Base-by-base conservation (phyloP, 2,797 vertebrate genomes). In the Hylomyscus alleni region DNA sequence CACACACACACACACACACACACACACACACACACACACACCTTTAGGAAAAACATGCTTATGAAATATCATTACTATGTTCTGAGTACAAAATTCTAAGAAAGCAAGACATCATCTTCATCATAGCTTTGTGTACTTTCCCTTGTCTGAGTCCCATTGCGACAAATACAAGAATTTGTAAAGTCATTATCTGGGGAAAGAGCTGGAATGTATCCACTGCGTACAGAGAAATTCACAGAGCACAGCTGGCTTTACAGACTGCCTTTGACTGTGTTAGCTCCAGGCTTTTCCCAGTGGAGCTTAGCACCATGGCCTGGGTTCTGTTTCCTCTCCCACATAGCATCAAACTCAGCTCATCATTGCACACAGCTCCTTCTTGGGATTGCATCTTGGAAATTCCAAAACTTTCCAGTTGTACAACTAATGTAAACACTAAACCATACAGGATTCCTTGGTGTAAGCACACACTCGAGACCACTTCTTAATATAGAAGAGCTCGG, bases 401-500 rank as follows among this genome's bases (percentile, higher is more conserved):
- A 90, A 44, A 89, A 14, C 37, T 80, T 95, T 93, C 76, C 6
- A 1, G 78, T 47, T 54, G 47, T 67, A 88, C 47, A 60, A 22
- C 58, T 92, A 85, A 90, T 84, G 60, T 96, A 93, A 97, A 97
- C 89, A 77, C 52, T 83, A 67, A 76, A 44, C 56, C 62, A 84
- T n/a, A 69, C 54, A 12, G 0, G 4, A 81, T 50, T 91, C 29
- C 86, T 94, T 72, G 80, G n/a, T 84, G 14, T 84, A 97, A 97
- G 92, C 95, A 84, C 47, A 44, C 60, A 89, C 76, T 76, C 44
- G n/a, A 60, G 56, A 60, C 19, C 62, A 73, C 88, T 89, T 93
- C 97, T 97, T 95, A 96, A 97, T 95, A 94, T 80, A 95, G 97
- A 78, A 77, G 47, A 76, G n/a, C 44, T n/a, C 6, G 75, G 76